phyloP scores from a whole-genome alignment of 1,140 invertebrate genomes.

The Papilio polytes region DNA sequence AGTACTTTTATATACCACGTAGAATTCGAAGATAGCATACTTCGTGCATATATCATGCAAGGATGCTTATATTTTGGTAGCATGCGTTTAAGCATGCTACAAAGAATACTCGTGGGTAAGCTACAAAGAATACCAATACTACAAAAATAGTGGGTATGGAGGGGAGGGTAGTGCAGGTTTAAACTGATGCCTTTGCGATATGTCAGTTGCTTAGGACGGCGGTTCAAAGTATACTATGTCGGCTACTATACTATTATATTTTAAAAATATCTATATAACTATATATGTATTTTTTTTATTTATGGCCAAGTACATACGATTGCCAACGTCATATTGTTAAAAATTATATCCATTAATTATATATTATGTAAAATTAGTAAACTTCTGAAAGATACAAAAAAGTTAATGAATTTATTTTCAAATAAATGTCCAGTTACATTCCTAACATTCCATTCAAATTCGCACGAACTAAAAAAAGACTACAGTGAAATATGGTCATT shows the following conservation, averaged over 20 bases:
- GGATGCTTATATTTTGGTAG: background rate
- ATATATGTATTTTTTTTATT: conserved; percentile 18
- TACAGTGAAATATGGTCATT: background rate
- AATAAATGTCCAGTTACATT: background rate
- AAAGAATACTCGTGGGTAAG: background rate
- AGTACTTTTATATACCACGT: background rate
- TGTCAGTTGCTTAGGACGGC: conserved; percentile 76
- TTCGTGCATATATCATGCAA: background rate
- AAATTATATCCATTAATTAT: background rate
- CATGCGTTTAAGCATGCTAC: background rate
- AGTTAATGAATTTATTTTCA: background rate
- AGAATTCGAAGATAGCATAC: background rate
- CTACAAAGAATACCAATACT: no score
- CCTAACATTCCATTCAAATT: background rate
- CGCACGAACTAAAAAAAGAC: background rate
- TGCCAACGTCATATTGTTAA: conserved; percentile 14
- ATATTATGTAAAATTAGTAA: background rate
- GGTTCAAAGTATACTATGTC: conserved; percentile 58
- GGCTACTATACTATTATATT: conserved; percentile 51
- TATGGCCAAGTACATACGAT: conserved; percentile 24
- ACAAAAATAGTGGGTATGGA: no score
- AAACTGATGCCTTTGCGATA: conserved; percentile 59
- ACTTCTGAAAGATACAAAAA: background rate
- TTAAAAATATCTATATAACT: conserved; percentile 52
- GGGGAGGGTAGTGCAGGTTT: conserved; percentile 25